These are phyloP conservation scores for Pseudococcus longispinus DNA, from an alignment of 2,888 invertebrate species.

Conservation along the genomic window DNA sequence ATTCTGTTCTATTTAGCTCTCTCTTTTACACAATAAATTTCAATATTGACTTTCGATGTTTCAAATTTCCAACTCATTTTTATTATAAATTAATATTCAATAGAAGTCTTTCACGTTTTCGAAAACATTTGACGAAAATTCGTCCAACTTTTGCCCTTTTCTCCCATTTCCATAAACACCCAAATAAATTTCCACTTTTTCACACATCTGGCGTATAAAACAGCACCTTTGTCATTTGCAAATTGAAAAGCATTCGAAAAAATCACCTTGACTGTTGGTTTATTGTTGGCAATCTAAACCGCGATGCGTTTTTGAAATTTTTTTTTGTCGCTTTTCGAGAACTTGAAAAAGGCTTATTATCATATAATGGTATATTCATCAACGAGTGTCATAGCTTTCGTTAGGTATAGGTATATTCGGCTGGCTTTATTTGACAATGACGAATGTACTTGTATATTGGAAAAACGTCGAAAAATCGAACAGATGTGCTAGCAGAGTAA, in stretches of 20 bases:
- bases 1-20: no score
- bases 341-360: neutral
- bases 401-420: neutral
- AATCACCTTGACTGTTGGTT: neutral
- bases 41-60: no score
- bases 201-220: neutral
- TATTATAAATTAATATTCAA: no score
- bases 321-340: neutral
- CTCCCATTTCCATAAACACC: neutral
- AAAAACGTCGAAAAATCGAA: neutral
- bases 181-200: neutral
- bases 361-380: neutral
- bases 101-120: no score
- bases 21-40: no score
- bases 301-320: neutral
- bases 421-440: neutral
- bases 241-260: neutral
- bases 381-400: neutral
- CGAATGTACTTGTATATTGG: neutral
- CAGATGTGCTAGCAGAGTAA: neutral
- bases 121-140: no score
- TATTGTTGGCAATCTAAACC: neutral
- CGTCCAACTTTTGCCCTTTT: neutral
- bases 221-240: neutral
- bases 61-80: no score